A percentile compares a stretch with the other conserved stretches of the same genome.
phyloP scores from a whole-genome alignment of 2,888 invertebrate species.

The Drosophila setosimentum region DNA sequence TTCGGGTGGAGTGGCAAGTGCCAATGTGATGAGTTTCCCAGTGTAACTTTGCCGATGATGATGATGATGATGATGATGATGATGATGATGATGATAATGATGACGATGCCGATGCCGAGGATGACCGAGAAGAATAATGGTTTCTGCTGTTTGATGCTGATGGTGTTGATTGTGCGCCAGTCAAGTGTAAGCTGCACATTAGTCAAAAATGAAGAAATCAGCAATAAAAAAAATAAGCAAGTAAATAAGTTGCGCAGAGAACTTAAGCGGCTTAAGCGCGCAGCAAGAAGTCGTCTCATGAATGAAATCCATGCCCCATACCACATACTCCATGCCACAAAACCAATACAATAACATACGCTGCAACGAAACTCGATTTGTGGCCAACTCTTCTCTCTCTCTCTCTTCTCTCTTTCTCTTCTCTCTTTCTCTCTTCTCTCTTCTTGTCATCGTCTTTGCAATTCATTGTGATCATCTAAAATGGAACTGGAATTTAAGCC shows the following conservation, averaged over 20 bases:
- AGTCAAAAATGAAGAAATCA: slow-evolving; percentile 67
- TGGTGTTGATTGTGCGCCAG: slow-evolving; percentile 81
- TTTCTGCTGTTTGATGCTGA: slow-evolving; percentile 50
- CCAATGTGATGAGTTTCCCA: slow-evolving; percentile 67
- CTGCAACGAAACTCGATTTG: slow-evolving; percentile 61
- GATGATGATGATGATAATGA: slow-evolving; percentile 65
- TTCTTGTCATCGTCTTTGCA: slow-evolving; percentile 14
- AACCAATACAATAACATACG: slow-evolving; percentile 13
- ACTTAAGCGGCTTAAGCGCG: slow-evolving; percentile 73
- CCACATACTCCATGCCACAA: slow-evolving; percentile 10
- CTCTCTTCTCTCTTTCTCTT: background rate
- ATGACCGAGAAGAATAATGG: slow-evolving; percentile 21
- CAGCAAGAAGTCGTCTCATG: slow-evolving; percentile 55
- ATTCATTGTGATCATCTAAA: slow-evolving; percentile 53
- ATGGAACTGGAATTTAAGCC: slow-evolving; percentile 71
- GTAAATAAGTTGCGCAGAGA: slow-evolving; percentile 57
- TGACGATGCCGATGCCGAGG: slow-evolving; percentile 58
- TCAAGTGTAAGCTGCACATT: slow-evolving; percentile 81
- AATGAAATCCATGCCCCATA: slow-evolving; percentile 43
- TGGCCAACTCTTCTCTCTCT: slow-evolving; percentile 8
- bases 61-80: slow-evolving; percentile 63
- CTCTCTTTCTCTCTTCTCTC: background rate
- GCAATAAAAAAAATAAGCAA: slow-evolving; percentile 10
- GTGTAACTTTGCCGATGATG: slow-evolving; percentile 45
- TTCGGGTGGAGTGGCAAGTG: slow-evolving; percentile 38